Base-by-base conservation (phyloP, 2,113 vertebrate species). In the Spilogale gracilis region DNA sequence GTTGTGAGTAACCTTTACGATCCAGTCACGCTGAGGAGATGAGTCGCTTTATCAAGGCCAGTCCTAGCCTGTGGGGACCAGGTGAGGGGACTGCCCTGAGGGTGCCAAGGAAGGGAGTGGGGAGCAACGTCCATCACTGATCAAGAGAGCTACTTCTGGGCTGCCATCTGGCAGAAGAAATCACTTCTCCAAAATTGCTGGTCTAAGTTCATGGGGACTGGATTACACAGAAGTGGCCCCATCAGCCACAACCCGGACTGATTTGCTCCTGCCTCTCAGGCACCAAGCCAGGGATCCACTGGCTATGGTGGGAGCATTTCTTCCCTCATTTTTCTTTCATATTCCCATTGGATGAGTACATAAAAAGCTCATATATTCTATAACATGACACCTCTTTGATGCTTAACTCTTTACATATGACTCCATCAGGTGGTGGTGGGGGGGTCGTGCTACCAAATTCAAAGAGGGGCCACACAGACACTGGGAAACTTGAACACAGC, bases 111-210 rank as follows among this genome's bases (percentile, higher is more conserved):
- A 89, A 96, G 69, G 73, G 95, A 94, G 73, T 23, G 30, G 78
- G 91, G 54, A 89, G 48, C n/a, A 14, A 60, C 38, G 38, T 82
- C 50, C 63, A 25, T 90, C 3, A 4, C 43, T 93, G 61, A 3
- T 84, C 52, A 74, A 89, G 94, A 43, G 23, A 89, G 12, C 79
- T n/a, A 48, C 94, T 94, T 65, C 73, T 84, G 63, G 6, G 85
- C 48, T 32, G 96, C 71, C 45, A 96, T n/a, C 71, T 97, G 97
- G 96, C 67, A 5, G 61, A 93, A 95, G 96, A 92, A 84, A 92
- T 97, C 25, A 92, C 92, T 87, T 96, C 83, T 95, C 61, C 43
- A 89, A 94, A 95, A 95, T 78, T 84, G 95, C 83, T 56, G 73
- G 30, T 81, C 20, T 89, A 80, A 80, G 76, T 86, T 90, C 76